Conservation (phyloP, 2,888 invertebrate species). For the Ctenicera cuprea region DNA sequence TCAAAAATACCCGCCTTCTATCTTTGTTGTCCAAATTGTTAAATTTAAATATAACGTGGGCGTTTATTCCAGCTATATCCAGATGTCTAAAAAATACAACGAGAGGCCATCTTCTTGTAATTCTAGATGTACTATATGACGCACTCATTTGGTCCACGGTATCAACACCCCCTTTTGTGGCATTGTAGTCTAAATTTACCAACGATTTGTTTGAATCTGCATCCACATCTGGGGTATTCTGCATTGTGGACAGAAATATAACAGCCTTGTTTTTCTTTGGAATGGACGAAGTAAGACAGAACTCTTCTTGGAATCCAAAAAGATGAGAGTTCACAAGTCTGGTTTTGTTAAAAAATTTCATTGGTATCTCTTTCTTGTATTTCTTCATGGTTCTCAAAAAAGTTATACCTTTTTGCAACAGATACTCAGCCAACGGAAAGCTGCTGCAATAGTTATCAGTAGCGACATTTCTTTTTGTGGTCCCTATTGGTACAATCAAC, state of each 20-base stretch:
- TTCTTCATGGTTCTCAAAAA: not conserved
- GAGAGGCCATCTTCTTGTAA: slow-evolving; percentile 58
- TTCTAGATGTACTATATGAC: slow-evolving; percentile 54
- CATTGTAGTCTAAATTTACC: slow-evolving; percentile 49
- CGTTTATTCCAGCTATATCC: slow-evolving; percentile 57
- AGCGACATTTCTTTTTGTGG: slow-evolving; percentile 4
- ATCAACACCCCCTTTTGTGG: slow-evolving; percentile 59
- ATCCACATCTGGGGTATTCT: slow-evolving; percentile 46
- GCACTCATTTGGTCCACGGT: slow-evolving; percentile 57
- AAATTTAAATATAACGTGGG: not conserved
- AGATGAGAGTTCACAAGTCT: not conserved
- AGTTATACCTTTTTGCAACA: not conserved
- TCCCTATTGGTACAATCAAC: not conserved
- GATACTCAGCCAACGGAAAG: not conserved
- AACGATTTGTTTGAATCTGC: slow-evolving; percentile 33
- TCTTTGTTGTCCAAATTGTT: not conserved
- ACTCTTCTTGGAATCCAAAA: not conserved
- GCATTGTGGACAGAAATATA: slow-evolving; percentile 37
- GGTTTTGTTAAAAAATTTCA: no score
- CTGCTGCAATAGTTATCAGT: not conserved
- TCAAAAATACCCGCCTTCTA: not conserved
- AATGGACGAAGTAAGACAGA: not conserved
- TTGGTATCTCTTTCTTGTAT: not conserved
- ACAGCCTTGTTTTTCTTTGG: no score
- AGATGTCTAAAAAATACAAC: slow-evolving; percentile 56